Evolutionary conservation across 1,140 invertebrate genomes (phyloP).

Genomic region (Arctopsyche grandis): DNA sequence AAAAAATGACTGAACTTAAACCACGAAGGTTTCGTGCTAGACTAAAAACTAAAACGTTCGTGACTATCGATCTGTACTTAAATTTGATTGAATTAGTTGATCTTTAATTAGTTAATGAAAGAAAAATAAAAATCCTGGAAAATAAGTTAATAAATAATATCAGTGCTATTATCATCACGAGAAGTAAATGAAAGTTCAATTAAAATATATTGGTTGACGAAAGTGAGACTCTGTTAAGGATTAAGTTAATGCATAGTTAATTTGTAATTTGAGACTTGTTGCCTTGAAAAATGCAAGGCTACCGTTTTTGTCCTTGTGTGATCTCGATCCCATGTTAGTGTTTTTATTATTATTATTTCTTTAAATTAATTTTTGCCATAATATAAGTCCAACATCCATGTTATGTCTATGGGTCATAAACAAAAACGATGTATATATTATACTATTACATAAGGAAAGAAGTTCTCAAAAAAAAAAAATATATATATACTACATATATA

Average conservation of each 20-base stretch:
- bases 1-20: neutral
- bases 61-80: conserved; percentile 5
- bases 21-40: neutral
- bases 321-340: conserved; percentile 42
- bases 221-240: conserved; percentile 31
- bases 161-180: neutral
- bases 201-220: neutral
- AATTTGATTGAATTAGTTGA: neutral
- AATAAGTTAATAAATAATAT: neutral
- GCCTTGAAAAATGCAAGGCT: conserved; percentile 29
- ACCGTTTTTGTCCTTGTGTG: conserved; percentile 32
- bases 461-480: conserved; percentile 12
- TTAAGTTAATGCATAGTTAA: conserved; percentile 24
- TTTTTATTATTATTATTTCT: conserved; percentile 12
- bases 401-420: conserved; percentile 33
- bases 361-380: conserved; percentile 42
- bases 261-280: conserved; percentile 27
- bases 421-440: conserved; percentile 51
- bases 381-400: conserved; percentile 39
- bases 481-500: conserved; percentile 4
- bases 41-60: neutral
- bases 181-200: neutral
- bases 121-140: neutral
- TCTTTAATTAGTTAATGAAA: neutral
- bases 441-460: conserved; percentile 14